Base-by-base conservation (phyloP, 2,113 vertebrate species). In the Labrus mixtus region DNA sequence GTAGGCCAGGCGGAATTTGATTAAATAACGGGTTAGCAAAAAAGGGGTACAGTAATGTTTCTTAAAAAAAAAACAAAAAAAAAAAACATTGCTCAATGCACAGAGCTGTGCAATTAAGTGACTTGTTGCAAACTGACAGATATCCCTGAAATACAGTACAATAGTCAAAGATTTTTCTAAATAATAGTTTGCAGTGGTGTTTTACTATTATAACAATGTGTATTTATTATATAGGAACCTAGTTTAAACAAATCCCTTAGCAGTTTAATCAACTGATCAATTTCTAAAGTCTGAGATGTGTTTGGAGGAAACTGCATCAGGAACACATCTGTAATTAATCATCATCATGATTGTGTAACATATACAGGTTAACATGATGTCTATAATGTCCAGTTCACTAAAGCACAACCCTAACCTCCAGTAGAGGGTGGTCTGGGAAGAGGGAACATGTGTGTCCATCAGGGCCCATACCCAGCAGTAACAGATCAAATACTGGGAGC, bases 361-460 rank as follows among this genome's bases (percentile, higher is more conserved):
- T 29, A 33, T 0, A 19, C 45, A 20, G 23, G 4, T 3, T 10
- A 12, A 41, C 22, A n/a, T n/a, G n/a, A n/a, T n/a, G 36, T 6
- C 4, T 37, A 37, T 37, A 37, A 59, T 59, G 37, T 15, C 11
- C 36, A 8, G 48, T 54, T 45, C 1, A 37, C 0, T 29, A 1
- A 51, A 25, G 20, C 6, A 16, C 0, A 0, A n/a, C 1, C 1
- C 87, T 93, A 74, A 98, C 97, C 96, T 97, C 91, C 13, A 98
- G 80, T 43, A 98, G 94, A 1, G 96, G 95, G 43, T 98, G 97
- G 6, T 90, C 93, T 10, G 97, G 97, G 73, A 98, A 98, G 11
- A 98, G 96, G 0, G 97, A 98, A 73, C 97, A 97, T 1, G 96
- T 98, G 78, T 98, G 97, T 68, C 97, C 97, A 68, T 98, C 97